Base-by-base conservation (phyloP, 2,797 vertebrate species). In the Crax fasciolata region DNA sequence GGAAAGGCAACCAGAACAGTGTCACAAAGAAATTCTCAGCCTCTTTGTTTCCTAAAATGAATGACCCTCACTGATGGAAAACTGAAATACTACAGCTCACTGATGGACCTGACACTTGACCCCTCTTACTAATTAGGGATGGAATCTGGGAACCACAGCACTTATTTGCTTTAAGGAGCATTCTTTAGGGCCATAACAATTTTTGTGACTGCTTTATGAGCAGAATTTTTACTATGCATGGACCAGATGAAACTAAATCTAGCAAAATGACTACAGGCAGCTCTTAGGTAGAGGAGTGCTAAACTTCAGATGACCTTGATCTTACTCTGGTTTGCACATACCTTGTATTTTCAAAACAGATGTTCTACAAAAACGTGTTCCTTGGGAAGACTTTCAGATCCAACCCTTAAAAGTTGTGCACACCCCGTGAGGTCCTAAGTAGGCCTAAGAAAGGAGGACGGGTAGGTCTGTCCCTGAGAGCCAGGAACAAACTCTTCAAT, bases 41-140 rank as follows among this genome's bases (percentile, higher is more conserved):
- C 74, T 90, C 85, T 94, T 86, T 84, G 75, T 94, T 79, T 96
- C 83, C 59, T 72, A 70, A 94, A 93, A 83, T 74, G 91, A 95
- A 95, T 87, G 78, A 84, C 85, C 66, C 54, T 63, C 27, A 38
- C 75, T 94, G 95, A 85, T 76, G 20, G 48, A 94, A 95, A 96
- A 85, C 75, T 93, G 91, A 94, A 96, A 95, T 72, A 94, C 63
- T 89, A 52, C 89, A 91, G 90, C 74, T 92, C 87, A 51, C 78
- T 93, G 93, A 94, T 59, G 57, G 82, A 91, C 87, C 82, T 94
- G 96, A 90, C 94, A 89, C 75, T 95, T 95, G 95, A 96, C 92
- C 84, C 49, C 80, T 96, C 76, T 83, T 54, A 73, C 89, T 97
- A 95, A 97, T 96, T 96, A 95, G 52, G 88, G 84, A 70, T 67